A percentile compares a stretch with the other conserved stretches of the same genome.
Conservation (phyloP, 2,113 vertebrate species). For the Burhinus bistriatus region DNA sequence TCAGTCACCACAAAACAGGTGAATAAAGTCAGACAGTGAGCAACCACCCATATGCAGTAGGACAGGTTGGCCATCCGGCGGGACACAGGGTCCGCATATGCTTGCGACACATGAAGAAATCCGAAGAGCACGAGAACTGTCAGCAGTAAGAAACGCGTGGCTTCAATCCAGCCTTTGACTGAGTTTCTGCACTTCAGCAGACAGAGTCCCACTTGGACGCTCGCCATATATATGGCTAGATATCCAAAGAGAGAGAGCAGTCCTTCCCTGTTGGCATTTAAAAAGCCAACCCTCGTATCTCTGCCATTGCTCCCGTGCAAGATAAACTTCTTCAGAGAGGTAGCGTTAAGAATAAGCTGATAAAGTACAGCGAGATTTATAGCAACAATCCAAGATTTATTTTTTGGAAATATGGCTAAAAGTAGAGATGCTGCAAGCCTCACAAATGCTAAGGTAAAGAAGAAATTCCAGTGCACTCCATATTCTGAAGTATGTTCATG, state of each 20-base stretch:
- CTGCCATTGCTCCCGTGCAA: slow-evolving; percentile 80
- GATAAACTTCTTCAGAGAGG: slow-evolving; percentile 83
- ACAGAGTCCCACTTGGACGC: slow-evolving; percentile 87
- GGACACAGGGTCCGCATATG: slow-evolving; percentile 79
- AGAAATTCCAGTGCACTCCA: slow-evolving; percentile 97
- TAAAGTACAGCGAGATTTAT: slow-evolving; percentile 76
- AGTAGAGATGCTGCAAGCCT: slow-evolving; percentile 83
- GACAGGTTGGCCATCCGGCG: slow-evolving; percentile 90
- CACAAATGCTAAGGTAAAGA: slow-evolving; percentile 89
- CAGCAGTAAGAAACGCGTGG: slow-evolving; percentile 59
- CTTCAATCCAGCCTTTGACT: slow-evolving; percentile 78
- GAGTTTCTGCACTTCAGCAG: slow-evolving; percentile 74
- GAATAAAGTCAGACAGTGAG: slow-evolving; percentile 82
- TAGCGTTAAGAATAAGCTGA: slow-evolving; percentile 80
- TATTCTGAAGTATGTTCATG: slow-evolving; percentile 93
- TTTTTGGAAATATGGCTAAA: slow-evolving; percentile 75
- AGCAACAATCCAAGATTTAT: slow-evolving; percentile 78
- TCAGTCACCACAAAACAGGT: slow-evolving; percentile 74
- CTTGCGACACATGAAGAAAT: slow-evolving; percentile 71
- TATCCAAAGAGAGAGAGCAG: slow-evolving; percentile 87
- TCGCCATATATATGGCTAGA: slow-evolving; percentile 87
- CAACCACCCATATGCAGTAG: slow-evolving; percentile 86
- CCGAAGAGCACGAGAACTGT: slow-evolving; percentile 63
- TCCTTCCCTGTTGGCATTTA: slow-evolving; percentile 92
- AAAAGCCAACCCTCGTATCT: slow-evolving; percentile 73